Percentiles rank a stretch among this genome's conserved stretches.
Evolutionary conservation across 2,888 invertebrate species (phyloP).

Genomic region (Pseudococcus viburni): DNA sequence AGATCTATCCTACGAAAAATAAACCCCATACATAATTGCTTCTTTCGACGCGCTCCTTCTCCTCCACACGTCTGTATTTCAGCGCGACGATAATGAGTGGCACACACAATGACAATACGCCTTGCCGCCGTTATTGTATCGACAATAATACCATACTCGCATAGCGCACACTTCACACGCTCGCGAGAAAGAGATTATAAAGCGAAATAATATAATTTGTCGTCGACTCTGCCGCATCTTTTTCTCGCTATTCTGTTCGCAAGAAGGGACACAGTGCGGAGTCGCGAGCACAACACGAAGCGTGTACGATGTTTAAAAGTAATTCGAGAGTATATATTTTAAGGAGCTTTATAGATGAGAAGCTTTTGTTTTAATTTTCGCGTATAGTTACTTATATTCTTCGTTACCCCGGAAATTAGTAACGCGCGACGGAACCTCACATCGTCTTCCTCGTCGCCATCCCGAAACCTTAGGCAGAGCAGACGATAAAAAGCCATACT

Average conservation of each 20-base stretch:
- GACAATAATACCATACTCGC: not conserved
- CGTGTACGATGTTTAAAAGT: conserved; percentile 2
- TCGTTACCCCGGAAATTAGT: conserved; percentile 17
- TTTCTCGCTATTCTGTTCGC: no score
- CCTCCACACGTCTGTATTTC: not conserved
- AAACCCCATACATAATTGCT: not conserved
- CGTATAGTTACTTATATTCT: not conserved
- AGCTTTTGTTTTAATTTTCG: conserved; percentile 35
- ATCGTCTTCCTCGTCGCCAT: not conserved
- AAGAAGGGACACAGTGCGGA: not conserved
- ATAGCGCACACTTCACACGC: not conserved
- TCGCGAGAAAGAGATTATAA: conserved; percentile 1
- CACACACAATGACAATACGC: not conserved
- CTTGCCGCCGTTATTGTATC: not conserved
- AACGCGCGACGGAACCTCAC: not conserved
- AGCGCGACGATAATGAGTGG: not conserved
- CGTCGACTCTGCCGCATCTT: not conserved
- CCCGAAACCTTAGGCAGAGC: not conserved
- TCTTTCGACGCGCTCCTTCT: not conserved
- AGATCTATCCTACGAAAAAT: no score
- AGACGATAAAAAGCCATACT: conserved; percentile 13
- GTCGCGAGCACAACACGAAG: not conserved
- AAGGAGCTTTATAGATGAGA: conserved; percentile 17
- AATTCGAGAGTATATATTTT: conserved; percentile 29
- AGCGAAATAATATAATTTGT: not conserved